Base-by-base conservation (phyloP, 2,113 vertebrate species). In the Chloropsis hardwickii region DNA sequence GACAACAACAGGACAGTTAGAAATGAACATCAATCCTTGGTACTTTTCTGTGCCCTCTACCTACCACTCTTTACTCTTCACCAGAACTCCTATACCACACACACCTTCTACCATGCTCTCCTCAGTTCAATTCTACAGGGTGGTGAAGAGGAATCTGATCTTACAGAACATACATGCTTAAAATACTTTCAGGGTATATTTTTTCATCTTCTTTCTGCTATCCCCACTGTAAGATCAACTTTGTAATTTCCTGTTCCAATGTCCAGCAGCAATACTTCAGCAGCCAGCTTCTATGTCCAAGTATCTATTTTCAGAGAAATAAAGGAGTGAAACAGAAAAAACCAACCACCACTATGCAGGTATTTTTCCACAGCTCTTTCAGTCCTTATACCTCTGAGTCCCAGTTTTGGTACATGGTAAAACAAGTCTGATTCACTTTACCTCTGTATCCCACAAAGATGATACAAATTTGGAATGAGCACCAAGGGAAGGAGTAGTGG, bases 401-500 rank as follows among this genome's bases (percentile, higher is more conserved):
- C 6, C 72, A 76, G 50, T 62, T 71, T 8, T 81, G 39, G 64
- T 45, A 33, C 11, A 18, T 12, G 8, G 39, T 61, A 65, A 89
- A 73, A 28, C 22, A 61, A 65, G 18, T 18, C 45, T 69, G 20
- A 65, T 91, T 70, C 10, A 77, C 13, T 73, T 88, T 73, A 77
- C 28, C 6, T 53, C 64, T 58, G 10, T 47, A 35, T 42, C 31
- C 10, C 33, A 57, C n/a, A 11, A 92, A 88, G 58, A 72, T 77
- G 48, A 65, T 28, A 88, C 11, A 73, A 45, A 92, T 72, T 69
- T 86, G 77, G 69, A 93, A 92, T 28, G 31, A 71, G 35, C 74
- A 90, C 23, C 14, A 74, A 24, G 33, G 44, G 48, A 81, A 94
- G 42, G 47, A 80, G 15, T 23, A 54, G 39, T 10, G 14, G 44